Evolutionary conservation across 1,140 invertebrate genomes (phyloP).

Genomic region (Nephila pilipes): DNA sequence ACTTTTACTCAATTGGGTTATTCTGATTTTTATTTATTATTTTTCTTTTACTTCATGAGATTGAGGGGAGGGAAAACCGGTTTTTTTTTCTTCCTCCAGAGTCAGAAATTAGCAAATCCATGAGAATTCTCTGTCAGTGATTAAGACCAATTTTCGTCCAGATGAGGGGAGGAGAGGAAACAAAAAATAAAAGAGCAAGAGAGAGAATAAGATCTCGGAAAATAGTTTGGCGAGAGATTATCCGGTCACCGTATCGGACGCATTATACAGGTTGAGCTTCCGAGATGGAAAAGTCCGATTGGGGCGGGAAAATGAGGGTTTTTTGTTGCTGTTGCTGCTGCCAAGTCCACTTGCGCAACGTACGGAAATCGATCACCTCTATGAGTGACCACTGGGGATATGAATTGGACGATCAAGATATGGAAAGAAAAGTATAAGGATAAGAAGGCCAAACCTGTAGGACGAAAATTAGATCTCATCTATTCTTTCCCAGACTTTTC

Average conservation of each 20-base stretch:
- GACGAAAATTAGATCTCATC: constrained; percentile 12
- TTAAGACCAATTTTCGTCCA: constrained; percentile 55
- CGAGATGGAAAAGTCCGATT: not conserved
- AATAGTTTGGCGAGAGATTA: not conserved
- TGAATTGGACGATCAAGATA: constrained; percentile 1
- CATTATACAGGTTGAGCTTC: not conserved
- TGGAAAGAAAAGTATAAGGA: not conserved
- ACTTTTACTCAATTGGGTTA: constrained; percentile 58
- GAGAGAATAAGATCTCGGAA: not conserved
- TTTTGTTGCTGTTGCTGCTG: not conserved
- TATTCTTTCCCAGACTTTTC: constrained; percentile 6
- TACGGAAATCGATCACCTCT: not conserved
- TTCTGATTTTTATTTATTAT: not conserved
- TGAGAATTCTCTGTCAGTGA: constrained; percentile 6
- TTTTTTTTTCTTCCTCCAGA: not conserved
- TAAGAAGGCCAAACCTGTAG: not conserved
- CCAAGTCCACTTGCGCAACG: not conserved
- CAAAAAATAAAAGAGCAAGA: not conserved
- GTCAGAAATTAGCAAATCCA: constrained; percentile 56
- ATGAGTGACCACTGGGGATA: not conserved
- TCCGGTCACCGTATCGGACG: not conserved
- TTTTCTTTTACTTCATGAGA: not conserved
- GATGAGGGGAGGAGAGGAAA: not conserved
- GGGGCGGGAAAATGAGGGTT: too few relatives aligned
- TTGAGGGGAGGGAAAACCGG: constrained; percentile 4